phyloP scores from a whole-genome alignment of 2,113 vertebrate species.

The Astur gentilis region DNA sequence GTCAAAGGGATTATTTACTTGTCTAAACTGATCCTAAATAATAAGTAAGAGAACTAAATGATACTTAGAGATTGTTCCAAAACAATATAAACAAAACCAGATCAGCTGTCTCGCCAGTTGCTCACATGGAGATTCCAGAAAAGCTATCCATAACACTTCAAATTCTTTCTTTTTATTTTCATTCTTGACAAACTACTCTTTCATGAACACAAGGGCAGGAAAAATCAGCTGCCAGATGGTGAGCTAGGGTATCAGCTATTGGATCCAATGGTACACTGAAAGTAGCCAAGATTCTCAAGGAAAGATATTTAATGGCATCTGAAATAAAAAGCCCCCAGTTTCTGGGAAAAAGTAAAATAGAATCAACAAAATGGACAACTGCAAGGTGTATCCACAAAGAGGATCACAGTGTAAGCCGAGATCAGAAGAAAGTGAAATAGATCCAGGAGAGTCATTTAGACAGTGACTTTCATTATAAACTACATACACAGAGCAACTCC shows the following conservation, averaged over 20 bases:
- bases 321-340: conserved; percentile 3
- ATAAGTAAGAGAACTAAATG: background rate
- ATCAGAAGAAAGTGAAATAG: background rate
- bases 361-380: background rate
- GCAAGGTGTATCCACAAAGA: background rate
- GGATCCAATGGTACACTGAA: background rate
- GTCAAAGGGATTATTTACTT: conserved; percentile 6
- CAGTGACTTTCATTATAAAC: background rate
- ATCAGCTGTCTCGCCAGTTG: background rate
- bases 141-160: background rate
- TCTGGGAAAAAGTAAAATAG: background rate
- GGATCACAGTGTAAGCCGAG: background rate
- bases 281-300: conserved; percentile 26
- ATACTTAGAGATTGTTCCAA: background rate
- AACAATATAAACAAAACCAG: conserved; percentile 8
- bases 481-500: background rate
- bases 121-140: conserved; percentile 7
- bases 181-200: conserved; percentile 34
- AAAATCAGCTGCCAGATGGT: conserved; percentile 48
- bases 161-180: conserved; percentile 37
- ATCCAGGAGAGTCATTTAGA: background rate
- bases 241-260: conserved; percentile 18
- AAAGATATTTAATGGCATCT: background rate
- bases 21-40: background rate
- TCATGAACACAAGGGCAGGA: conserved; percentile 34